These are phyloP conservation scores for Sebastes taczanowskii DNA, from an alignment of 2,797 vertebrate species.

Conservation along the genomic window DNA sequence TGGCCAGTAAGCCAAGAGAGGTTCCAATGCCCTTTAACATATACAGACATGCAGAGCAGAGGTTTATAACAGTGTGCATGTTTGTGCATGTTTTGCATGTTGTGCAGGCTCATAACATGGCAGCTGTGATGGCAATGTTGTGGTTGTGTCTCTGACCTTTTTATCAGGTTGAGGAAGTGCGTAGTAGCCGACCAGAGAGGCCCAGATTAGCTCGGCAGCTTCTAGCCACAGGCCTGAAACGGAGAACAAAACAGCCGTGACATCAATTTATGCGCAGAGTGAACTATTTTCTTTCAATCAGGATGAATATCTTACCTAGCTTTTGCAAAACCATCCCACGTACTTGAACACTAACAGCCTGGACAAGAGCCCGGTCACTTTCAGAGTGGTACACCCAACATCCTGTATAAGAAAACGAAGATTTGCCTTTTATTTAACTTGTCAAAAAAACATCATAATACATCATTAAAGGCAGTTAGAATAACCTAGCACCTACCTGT, in stretches of 20 bases:
- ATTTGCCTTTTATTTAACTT: neutral
- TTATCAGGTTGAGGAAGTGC: constrained; percentile 92
- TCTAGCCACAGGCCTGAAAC: constrained; percentile 92
- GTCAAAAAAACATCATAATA: neutral
- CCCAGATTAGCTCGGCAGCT: constrained; percentile 91
- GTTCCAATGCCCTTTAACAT: constrained; percentile 89
- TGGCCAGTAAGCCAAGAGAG: constrained; percentile 91
- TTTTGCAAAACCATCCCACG: constrained; percentile 94
- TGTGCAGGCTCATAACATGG: neutral
- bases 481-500: constrained; percentile 81
- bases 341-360: constrained; percentile 94
- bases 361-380: constrained; percentile 87
- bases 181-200: constrained; percentile 89
- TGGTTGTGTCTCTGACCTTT: constrained; percentile 82
- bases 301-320: constrained; percentile 82
- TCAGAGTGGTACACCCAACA: constrained; percentile 88
- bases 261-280: accelerated
- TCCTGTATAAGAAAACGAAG: constrained; percentile 72
- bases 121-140: too few relatives aligned
- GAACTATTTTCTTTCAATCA: accelerated
- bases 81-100: neutral
- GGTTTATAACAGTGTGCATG: neutral
- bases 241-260: neutral
- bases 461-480: neutral
- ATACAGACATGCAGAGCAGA: neutral